phyloP scores from a whole-genome alignment of 1,140 invertebrate species.

The Sycophila sp. region DNA sequence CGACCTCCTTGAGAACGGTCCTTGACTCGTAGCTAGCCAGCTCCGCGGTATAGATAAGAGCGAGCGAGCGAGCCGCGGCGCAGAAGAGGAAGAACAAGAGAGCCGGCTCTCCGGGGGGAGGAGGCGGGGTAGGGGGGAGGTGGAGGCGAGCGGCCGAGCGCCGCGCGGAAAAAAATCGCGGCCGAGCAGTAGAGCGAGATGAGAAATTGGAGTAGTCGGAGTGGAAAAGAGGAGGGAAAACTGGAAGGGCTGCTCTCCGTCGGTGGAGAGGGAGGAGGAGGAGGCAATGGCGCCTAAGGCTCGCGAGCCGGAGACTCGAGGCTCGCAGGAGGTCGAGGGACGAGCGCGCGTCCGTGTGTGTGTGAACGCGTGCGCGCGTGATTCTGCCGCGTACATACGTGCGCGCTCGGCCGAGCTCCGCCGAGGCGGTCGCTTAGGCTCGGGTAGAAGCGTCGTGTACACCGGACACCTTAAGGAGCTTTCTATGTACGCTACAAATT shows the following conservation, averaged over 20 bases:
- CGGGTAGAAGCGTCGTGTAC: too few relatives aligned
- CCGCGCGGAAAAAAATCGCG: slow-evolving; percentile 34
- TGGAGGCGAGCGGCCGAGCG: slow-evolving; percentile 36
- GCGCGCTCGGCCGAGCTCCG: neutral
- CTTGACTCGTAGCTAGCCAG: slow-evolving; percentile 60
- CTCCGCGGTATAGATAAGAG: slow-evolving; percentile 18
- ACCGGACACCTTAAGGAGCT: too few relatives aligned
- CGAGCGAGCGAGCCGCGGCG: neutral
- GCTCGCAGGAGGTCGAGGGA: neutral
- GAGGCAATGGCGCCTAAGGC: slow-evolving; percentile 34
- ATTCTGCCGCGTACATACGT: neutral
- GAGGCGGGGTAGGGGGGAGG: slow-evolving; percentile 22
- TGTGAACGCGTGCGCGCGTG: neutral
- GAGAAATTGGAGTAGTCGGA: slow-evolving; percentile 43
- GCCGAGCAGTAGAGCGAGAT: slow-evolving; percentile 35
- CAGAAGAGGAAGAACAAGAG: slow-evolving; percentile 36
- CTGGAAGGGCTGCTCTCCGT: slow-evolving; percentile 41
- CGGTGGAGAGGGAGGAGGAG: slow-evolving; percentile 27
- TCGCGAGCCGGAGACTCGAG: neutral
- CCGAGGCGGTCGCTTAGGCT: neutral
- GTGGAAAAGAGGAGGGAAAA: slow-evolving; percentile 48
- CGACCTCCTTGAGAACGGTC: slow-evolving; percentile 68
- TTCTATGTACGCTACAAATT: too few relatives aligned
- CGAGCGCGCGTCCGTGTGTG: neutral
- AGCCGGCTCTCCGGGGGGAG: too few relatives aligned